A percentile compares a stretch with the other conserved stretches of the same genome.
Conservation (phyloP, 2,797 vertebrate genomes). For the Peromyscus eremicus region DNA sequence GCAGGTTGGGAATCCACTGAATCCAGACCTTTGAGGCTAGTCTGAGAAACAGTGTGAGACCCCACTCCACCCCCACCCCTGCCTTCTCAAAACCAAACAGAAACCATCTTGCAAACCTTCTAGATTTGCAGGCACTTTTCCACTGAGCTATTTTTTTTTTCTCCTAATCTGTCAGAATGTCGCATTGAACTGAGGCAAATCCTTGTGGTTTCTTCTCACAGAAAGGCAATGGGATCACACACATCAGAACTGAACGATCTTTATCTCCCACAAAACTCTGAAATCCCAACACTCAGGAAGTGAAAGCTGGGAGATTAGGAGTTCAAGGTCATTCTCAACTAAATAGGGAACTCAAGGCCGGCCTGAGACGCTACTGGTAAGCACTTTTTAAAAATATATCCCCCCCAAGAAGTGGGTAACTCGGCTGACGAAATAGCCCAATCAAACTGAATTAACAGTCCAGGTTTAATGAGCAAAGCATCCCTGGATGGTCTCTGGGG, state of each 20-base stretch:
- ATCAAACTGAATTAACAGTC: no score
- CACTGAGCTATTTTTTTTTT: neutral
- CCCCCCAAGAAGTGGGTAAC: no score
- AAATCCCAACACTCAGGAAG: neutral
- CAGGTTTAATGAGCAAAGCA: no score
- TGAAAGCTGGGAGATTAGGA: neutral
- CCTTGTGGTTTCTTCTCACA: neutral
- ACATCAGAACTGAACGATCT: neutral
- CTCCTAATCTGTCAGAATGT: neutral
- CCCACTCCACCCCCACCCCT: no score
- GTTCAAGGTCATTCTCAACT: neutral
- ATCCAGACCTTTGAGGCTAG: neutral
- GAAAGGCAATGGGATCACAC: constrained; percentile 39
- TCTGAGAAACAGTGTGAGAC: neutral
- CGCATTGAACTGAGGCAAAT: constrained; percentile 44
- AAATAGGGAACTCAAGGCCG: neutral
- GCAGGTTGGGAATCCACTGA: neutral
- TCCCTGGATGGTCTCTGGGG: no score
- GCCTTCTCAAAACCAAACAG: neutral
- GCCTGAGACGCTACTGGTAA: neutral
- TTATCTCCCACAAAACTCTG: constrained; percentile 39
- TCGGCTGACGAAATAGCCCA: no score
- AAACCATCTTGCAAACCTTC: neutral
- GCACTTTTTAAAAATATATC: no score
- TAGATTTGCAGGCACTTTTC: neutral